Percentiles rank a stretch among this genome's conserved stretches.
phyloP scores from a whole-genome alignment of 2,888 invertebrate genomes.

The Caradrina kadenii region DNA sequence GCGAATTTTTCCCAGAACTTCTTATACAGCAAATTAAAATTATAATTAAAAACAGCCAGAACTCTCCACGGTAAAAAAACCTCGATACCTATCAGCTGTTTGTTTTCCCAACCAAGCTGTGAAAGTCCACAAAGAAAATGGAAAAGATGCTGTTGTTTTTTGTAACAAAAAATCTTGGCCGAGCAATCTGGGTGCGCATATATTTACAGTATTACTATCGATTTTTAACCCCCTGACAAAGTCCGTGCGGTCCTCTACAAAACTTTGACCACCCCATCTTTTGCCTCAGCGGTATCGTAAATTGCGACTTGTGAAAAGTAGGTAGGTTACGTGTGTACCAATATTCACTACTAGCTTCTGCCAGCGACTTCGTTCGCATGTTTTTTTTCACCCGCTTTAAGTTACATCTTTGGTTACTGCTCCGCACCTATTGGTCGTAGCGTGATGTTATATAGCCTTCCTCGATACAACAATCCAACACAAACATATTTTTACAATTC shows the following conservation, averaged over 20 bases:
- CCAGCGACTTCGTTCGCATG: too few relatives aligned
- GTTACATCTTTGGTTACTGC: too few relatives aligned
- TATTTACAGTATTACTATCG: constrained; percentile 38
- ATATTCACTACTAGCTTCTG: constrained; percentile 29
- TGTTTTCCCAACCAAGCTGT: constrained; percentile 13
- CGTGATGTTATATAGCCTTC: too few relatives aligned
- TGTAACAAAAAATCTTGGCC: constrained; percentile 17
- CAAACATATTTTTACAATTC: too few relatives aligned
- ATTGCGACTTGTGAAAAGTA: constrained; percentile 21
- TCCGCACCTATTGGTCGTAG: too few relatives aligned
- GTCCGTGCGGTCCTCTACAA: constrained; percentile 12
- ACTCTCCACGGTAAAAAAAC: constrained; percentile 7
- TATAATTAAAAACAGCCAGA: constrained; percentile 10
- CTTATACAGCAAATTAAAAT: constrained; percentile 13
- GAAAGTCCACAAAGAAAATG: constrained; percentile 13
- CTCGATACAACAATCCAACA: too few relatives aligned
- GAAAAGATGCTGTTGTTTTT: background rate
- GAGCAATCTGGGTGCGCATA: constrained; percentile 25
- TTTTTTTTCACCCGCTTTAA: too few relatives aligned
- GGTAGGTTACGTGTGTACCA: constrained; percentile 4
- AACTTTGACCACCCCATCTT: constrained; percentile 30
- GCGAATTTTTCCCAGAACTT: constrained; percentile 9
- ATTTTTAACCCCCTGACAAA: constrained; percentile 28
- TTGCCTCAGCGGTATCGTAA: constrained; percentile 36
- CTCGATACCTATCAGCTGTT: constrained; percentile 18